Base-by-base conservation (phyloP, 2,888 invertebrate species). In the Rhagium mordax region DNA sequence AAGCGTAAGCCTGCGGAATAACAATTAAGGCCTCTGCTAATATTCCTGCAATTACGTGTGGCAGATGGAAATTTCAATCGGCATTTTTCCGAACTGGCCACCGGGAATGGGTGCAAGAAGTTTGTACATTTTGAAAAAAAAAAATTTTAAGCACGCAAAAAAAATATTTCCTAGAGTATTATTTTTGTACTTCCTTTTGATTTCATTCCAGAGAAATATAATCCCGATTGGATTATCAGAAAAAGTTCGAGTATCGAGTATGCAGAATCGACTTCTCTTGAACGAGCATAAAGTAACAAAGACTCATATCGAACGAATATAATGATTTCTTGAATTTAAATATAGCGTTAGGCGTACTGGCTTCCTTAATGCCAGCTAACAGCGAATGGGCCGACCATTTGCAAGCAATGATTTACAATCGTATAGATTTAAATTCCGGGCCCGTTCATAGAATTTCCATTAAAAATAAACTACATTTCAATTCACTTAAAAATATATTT, bases 341-440 rank as follows among this genome's bases (percentile, higher is more conserved):
- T 77, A 75, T 71, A 62, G 72, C 69, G 64, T 47, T 16, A 49
- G 71, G 64, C 60, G 60, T 67, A 61, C 61, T 66, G 76, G 70
- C 74, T 81, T 78, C 76, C 81, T 81, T 79, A 77, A 79, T 79
- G 75, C 78, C 76, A 79, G 74, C 79, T 77, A 77, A 81, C 81
- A 81, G 69, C 66, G 79, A 81, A 81, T 79, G 81, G 81, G 81
- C 76, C 55, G 81, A 80, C 78, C 81, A 78, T 79, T 81, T 74
- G 74, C 74, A 74, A 68, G 75, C 77, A 76, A 80, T 81, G 81
- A 81, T 81, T 80, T 80, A 81, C 79, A 78, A 72, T 71, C 65
- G 74, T 75, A 71, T 49, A 69, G 73, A 67, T 70, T 75, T 65
- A 55, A 47, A 59, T 41, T 53, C 48, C 29, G 21, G 21, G 20